Evolutionary conservation across 2,113 vertebrate genomes (phyloP), one percentile per base, ranked within the genome.

Genomic region (Pionites leucogaster): DNA sequence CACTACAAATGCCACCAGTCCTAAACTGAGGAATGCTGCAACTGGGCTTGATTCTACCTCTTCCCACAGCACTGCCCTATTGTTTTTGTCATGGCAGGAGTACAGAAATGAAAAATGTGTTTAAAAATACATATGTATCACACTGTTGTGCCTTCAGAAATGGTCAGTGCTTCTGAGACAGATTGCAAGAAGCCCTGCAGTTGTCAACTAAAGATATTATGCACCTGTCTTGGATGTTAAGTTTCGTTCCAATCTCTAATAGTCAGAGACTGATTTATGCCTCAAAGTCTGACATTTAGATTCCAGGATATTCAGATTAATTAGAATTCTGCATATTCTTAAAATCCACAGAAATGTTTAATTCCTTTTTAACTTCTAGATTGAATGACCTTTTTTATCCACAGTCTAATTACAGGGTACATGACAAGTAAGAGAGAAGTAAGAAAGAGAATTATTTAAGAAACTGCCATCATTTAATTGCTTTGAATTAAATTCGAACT

Each of bases 371-470:
- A 83, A 88, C 27, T 80, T 95, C 53, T 86, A 55, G 28, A 10
- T 18, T 94, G 23, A 29, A 35, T 67, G 31, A 86, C 35, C 31
- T 77, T 76, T 89, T 82, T 82, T 80, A 85, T 88, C 68, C 22
- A 53, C 53, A 65, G 18, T 53, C 49, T 92, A 87, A 87, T 90
- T 78, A 76, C n/a, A 84, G 19, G 23, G 22, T 78, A 35, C 33
- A 39, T 75, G 47, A 84, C 60, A 92, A 77, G 28, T 55, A 46
- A 71, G 44, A 80, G 17, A 88, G 33, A 90, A 85, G 41, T 68
- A 65, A 95, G 50, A 86, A 88, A 86, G 71, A 62, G 68, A 97
- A 96, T 94, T 94, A 88, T 88, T 93, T 91, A 81, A 86, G 62
- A 81, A 86, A 71, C 8, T 68, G 23, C 13, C 39, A 41, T 89